Conservation (phyloP, 2,797 vertebrate species). For the Columba guinea region DNA sequence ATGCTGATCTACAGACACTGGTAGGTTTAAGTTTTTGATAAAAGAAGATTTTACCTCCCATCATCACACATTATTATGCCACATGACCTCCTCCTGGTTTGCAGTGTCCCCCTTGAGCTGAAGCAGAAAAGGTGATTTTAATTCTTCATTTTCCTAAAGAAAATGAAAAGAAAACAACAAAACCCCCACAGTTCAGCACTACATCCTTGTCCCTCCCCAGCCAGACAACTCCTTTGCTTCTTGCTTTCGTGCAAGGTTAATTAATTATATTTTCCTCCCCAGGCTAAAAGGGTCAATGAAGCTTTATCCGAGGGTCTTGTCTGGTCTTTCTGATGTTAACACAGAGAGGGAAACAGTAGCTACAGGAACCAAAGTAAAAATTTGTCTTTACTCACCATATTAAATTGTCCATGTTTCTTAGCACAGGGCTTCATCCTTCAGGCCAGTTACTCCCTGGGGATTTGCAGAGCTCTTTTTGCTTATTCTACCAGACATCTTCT, state of each 20-base stretch:
- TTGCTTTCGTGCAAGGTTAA: background rate
- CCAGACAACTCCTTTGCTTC: background rate
- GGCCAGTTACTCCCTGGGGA: fast-evolving
- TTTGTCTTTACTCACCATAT: background rate
- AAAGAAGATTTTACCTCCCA: background rate
- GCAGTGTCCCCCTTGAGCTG: background rate
- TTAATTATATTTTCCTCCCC: background rate
- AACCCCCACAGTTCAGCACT: background rate
- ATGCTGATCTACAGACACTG: background rate
- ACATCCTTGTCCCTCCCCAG: background rate
- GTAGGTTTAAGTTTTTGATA: background rate
- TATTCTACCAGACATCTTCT: background rate
- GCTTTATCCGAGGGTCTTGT: background rate
- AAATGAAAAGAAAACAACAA: background rate
- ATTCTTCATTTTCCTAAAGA: background rate
- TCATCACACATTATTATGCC: background rate
- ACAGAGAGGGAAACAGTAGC: background rate
- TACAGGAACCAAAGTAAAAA: background rate
- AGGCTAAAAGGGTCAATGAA: background rate
- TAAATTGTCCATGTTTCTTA: background rate
- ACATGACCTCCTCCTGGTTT: background rate
- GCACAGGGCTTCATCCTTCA: background rate
- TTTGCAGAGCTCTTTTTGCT: background rate
- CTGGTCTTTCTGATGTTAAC: background rate
- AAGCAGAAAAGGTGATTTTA: background rate